Conservation (phyloP, 2,113 vertebrate species). For the Amphiprion percula region DNA sequence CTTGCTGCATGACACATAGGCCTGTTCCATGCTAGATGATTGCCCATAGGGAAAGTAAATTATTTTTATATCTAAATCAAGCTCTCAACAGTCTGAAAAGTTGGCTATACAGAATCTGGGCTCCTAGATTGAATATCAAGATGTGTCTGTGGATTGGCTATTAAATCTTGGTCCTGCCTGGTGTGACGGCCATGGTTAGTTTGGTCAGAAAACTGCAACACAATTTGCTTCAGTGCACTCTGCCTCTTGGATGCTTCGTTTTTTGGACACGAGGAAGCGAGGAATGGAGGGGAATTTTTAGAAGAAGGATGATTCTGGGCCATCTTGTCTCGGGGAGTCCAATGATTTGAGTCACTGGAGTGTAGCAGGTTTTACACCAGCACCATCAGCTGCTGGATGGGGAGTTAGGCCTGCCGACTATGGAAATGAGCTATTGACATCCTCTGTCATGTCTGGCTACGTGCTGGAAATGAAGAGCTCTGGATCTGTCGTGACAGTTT, state of each 20-base stretch:
- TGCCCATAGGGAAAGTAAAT: slow-evolving; percentile 38
- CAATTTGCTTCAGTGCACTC: slow-evolving; percentile 29
- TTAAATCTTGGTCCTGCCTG: slow-evolving; percentile 49
- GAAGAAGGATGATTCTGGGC: slow-evolving; percentile 59
- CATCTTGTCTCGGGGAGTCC: slow-evolving; percentile 63
- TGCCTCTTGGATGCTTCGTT: slow-evolving; percentile 12
- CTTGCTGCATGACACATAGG: slow-evolving; percentile 46
- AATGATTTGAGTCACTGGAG: slow-evolving; percentile 77
- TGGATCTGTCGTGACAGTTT: slow-evolving; percentile 59
- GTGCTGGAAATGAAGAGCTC: slow-evolving; percentile 57
- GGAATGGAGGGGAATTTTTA: slow-evolving; percentile 35
- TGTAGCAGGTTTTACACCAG: slow-evolving; percentile 68
- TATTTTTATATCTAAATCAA: slow-evolving; percentile 51
- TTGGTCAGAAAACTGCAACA: slow-evolving; percentile 50
- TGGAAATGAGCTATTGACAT: slow-evolving; percentile 80
- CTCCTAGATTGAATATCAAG: slow-evolving; percentile 47
- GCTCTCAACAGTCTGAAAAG: slow-evolving; percentile 22
- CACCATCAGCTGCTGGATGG: slow-evolving; percentile 65
- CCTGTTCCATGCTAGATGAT: slow-evolving; percentile 27
- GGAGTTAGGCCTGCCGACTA: slow-evolving; percentile 46
- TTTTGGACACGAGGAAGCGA: slow-evolving; percentile 16
- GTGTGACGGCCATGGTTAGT: slow-evolving; percentile 52
- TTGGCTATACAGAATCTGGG: slow-evolving; percentile 44
- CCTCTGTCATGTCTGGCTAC: slow-evolving; percentile 62
- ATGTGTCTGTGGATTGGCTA: slow-evolving; percentile 40